Base-by-base conservation (phyloP, 2,888 invertebrate genomes). In the Aspidiotus rigidus region DNA sequence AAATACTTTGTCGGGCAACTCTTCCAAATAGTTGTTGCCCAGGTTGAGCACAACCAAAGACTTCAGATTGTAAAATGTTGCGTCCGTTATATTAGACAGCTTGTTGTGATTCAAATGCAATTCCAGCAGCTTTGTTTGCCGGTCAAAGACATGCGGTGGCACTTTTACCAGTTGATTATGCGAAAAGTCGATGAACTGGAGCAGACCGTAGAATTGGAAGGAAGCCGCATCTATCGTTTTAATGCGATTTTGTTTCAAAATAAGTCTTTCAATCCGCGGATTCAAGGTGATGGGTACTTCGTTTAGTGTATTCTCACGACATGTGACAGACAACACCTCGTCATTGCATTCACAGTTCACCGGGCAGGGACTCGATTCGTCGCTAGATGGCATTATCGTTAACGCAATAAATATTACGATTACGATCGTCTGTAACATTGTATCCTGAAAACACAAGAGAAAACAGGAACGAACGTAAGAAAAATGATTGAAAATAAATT, bases 211-310 rank as follows among this genome's bases (percentile, higher is more conserved):
- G 80, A 93, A 93, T 77, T 90, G 89, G 79, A 93, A 89, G n/a
- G 72, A 67, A 39, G 90, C 90, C 0, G 79, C 79, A 78, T 93
- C 92, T 73, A 93, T 89, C 15, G 89, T 90, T 78, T 90, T 90
- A 75, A 93, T 91, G 76, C 87, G 87, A 78, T 92, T 93, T 78
- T 88, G 89, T 75, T 87, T 86, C 72, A 93, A 84, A 74, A 90
- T 88, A 75, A 93, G 84, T 69, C 90, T 83, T 77, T 90, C 89
- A 72, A 93, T 90, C 75, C 90, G 89, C 55, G 95, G 95, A 80
- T 94, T 94, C 72, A 94, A 81, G 3, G 92, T 90, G 75, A 93
- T 93, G 72, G 93, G 93, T 72, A 94, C 84, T 69, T 92, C 90
- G 80, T 92, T 92, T 72, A 94, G 82, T 74, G 88, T 88, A 76